Evolutionary conservation across 2,888 invertebrate species (phyloP).

Genomic region (Strigamia transsilvanica): DNA sequence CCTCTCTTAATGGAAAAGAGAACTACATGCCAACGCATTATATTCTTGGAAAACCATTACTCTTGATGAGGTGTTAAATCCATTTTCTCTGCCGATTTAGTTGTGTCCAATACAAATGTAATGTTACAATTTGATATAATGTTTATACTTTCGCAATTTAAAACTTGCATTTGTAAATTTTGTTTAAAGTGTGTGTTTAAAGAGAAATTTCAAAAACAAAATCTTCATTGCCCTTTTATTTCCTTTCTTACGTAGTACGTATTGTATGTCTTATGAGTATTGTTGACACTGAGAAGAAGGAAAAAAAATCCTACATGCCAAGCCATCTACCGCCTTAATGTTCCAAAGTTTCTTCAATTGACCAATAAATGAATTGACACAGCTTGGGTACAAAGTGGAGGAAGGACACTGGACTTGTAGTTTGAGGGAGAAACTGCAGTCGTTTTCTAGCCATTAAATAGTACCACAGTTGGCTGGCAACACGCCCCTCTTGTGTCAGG

Average conservation of each 20-base stretch:
- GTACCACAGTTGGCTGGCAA: slow-evolving; percentile 44
- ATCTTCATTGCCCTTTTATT: not conserved
- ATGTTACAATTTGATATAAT: not conserved
- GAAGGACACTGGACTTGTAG: slow-evolving; percentile 43
- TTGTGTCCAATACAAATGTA: not conserved
- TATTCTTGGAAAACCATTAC: slow-evolving; percentile 46
- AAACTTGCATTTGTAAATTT: not conserved
- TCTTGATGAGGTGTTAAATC: slow-evolving; percentile 47
- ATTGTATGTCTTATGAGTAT: not conserved
- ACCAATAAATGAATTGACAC: slow-evolving; percentile 49
- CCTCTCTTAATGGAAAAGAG: slow-evolving; percentile 44
- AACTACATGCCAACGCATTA: slow-evolving; percentile 47
- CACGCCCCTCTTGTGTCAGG: slow-evolving; percentile 43
- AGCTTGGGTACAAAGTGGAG: slow-evolving; percentile 49
- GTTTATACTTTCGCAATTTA: too few relatives aligned
- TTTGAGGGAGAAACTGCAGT: slow-evolving; percentile 39
- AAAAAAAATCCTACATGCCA: not conserved
- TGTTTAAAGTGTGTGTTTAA: not conserved
- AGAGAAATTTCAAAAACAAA: not conserved
- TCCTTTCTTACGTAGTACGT: not conserved
- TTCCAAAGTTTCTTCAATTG: slow-evolving; percentile 40
- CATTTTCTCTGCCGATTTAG: slow-evolving; percentile 18
- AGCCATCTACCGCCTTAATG: slow-evolving; percentile 2
- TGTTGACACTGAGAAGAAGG: not conserved
- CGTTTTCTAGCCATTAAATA: slow-evolving; percentile 48